Evolutionary conservation across 2,888 invertebrate species (phyloP), one percentile per base, ranked within the genome.

Genomic region (Sinopyrophorus schimmeli): DNA sequence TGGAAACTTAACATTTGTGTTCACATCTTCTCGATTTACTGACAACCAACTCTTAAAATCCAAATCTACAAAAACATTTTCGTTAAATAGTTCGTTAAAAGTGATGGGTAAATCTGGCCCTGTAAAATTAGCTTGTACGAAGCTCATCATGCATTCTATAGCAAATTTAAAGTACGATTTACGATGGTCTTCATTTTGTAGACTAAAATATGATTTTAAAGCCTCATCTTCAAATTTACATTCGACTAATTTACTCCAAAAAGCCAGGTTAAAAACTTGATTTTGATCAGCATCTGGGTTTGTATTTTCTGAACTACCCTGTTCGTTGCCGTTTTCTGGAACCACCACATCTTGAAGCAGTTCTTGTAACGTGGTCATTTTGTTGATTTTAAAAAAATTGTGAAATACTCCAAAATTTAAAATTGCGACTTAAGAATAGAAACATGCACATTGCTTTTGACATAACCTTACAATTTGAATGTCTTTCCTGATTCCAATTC

Each of bases 61-160:
- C 20, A 77, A 54, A 26, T 67, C 59, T 49, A 75, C 70, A 3
- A 80, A 77, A 71, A 75, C 76, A 23, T 74, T 68, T 1, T 56
- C 53, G 20, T 76, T 64, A 7, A 71, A 66, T 31, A 77, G 61
- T 28, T 71, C 64, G 1, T 76, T 64, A n/a, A 46, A 20, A 2
- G 17, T 11, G n/a, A 5, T 16, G 20, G 74, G 68, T 16, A 78
- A 66, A 27, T 77, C 72, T 2, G 90, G 89, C 0, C 92, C 88
- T 35, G 86, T 85, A 81, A 90, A 93, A 73, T 94, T 94, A 39
- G 78, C 78, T 69, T 91, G 87, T 40, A 89, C 79, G 73, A 92
- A 94, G 15, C 79, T 77, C 35, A 87, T 75, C 16, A 90, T 73
- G 56, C 84, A 78, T 21, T 84, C 78, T 10, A 89, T 76, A 1